These are phyloP conservation scores for Mechanitis messenoides DNA, from an alignment of 2,888 invertebrate genomes.

Conservation along the genomic window DNA sequence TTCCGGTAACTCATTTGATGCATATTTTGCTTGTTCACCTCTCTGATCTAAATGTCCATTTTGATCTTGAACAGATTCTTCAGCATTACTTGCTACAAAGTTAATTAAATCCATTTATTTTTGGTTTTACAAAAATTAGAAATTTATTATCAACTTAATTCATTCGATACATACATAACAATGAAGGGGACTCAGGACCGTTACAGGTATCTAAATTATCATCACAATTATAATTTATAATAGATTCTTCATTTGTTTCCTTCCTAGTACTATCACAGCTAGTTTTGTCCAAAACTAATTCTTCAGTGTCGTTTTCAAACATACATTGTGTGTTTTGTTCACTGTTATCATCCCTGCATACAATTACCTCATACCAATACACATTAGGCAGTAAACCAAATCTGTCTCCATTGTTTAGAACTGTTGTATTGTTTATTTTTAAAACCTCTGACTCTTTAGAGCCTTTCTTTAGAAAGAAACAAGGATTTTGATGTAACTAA, in stretches of 20 bases:
- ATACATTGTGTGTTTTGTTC: conserved; percentile 14
- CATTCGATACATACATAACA: conserved; percentile 38
- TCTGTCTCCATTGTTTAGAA: conserved; percentile 64
- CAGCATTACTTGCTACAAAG: conserved; percentile 9
- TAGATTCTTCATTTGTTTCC: conserved; percentile 3
- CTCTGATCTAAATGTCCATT: conserved; percentile 9
- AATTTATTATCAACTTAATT: neutral
- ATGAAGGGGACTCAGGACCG: conserved; percentile 38
- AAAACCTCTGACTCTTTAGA: conserved; percentile 47
- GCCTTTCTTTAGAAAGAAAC: conserved; percentile 58
- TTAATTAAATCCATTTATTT: conserved; percentile 8
- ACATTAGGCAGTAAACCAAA: conserved; percentile 71
- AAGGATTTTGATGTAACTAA: conserved; percentile 75
- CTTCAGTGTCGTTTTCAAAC: conserved; percentile 20
- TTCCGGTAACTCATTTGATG: neutral
- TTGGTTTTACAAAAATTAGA: neutral
- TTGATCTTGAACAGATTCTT: conserved; percentile 1
- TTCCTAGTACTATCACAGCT: conserved; percentile 12
- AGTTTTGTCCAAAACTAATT: conserved; percentile 15
- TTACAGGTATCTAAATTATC: conserved; percentile 12
- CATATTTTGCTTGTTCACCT: conserved; percentile 11
- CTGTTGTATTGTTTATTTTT: conserved; percentile 42
- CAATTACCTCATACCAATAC: conserved; percentile 65
- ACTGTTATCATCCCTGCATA: conserved; percentile 18
- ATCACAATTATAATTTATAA: conserved; percentile 1